Conservation (phyloP, 2,888 invertebrate genomes). For the Octodonta nipae region DNA sequence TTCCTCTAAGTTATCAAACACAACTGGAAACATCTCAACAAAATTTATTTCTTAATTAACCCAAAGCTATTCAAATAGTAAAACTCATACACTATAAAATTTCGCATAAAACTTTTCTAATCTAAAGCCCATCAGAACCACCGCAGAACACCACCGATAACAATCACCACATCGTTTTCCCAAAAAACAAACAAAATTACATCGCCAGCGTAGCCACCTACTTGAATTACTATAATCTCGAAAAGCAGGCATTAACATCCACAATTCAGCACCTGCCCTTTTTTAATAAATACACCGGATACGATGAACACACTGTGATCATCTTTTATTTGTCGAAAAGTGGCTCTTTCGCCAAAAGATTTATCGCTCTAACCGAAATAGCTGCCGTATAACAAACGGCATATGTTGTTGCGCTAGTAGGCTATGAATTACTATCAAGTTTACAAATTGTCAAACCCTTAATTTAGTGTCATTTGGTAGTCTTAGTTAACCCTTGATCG, state of each 20-base stretch:
- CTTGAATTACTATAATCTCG: background rate
- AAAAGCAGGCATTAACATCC: constrained; percentile 1
- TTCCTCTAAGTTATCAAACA: too few relatives aligned
- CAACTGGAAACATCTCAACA: too few relatives aligned
- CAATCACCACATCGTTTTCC: too few relatives aligned
- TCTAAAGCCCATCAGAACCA: too few relatives aligned
- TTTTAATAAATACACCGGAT: background rate
- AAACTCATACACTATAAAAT: too few relatives aligned
- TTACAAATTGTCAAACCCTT: constrained; percentile 20
- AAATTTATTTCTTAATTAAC: too few relatives aligned
- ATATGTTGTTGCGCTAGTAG: background rate
- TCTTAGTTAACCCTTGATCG: constrained; percentile 12
- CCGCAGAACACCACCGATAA: too few relatives aligned
- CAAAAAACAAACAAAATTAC: constrained; percentile 2
- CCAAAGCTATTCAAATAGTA: too few relatives aligned
- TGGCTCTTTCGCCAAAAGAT: constrained; percentile 1
- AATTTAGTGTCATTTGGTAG: constrained; percentile 13
- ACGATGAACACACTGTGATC: background rate
- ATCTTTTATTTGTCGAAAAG: background rate
- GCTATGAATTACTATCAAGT: constrained; percentile 3
- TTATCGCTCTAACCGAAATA: too few relatives aligned
- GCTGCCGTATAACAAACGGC: background rate
- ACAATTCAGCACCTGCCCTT: constrained; percentile 1
- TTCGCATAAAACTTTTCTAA: too few relatives aligned
- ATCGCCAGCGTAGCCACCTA: background rate